Evolutionary conservation across 2,888 invertebrate genomes (phyloP), one percentile per base, ranked within the genome.

Genomic region (Melinaea marsaeus): DNA sequence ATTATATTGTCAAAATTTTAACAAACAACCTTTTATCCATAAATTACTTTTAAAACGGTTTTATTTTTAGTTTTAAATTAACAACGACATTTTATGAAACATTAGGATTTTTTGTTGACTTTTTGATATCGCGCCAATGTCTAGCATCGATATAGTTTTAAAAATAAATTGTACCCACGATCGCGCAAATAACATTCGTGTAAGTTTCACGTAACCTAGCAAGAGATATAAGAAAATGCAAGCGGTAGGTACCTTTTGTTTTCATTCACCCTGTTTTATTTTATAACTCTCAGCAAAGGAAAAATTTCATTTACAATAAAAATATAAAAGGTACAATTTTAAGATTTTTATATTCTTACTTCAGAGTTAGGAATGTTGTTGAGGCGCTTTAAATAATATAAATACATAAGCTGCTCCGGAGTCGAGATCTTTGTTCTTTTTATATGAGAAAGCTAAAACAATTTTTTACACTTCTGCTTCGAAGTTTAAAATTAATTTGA

Each of bases 281-380:
- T 71, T 64, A 70, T 67, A 71, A 66, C 65, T 67, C 61, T 69
- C 63, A 54, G 65, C 66, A 69, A 72, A 74, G 71, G 69, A 73
- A 74, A 72, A 72, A 71, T 73, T 75, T 66, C 63, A 64, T 65
- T 67, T 61, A 64, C 64, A 68, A 64, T 64, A 70, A 73, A 75
- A 72, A 71, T 74, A 74, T 76, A 73, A 72, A 74, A 72, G 69
- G 63, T 63, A 67, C 72, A 71, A 72, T 70, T 74, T 74, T 72
- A 73, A 67, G 66, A 66, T 68, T 67, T 71, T 72, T 63, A 66
- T 68, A 70, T 72, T 72, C 62, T 66, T 69, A 69, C 67, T 66
- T 67, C 67, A 69, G 60, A 65, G 65, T 65, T 63, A 63, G 63
- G 67, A 69, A 69, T 70, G 68, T 68, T 67, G 63, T 63, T 67